Conservation (phyloP, 1,140 invertebrate species). For the Chlorops oryzae region DNA sequence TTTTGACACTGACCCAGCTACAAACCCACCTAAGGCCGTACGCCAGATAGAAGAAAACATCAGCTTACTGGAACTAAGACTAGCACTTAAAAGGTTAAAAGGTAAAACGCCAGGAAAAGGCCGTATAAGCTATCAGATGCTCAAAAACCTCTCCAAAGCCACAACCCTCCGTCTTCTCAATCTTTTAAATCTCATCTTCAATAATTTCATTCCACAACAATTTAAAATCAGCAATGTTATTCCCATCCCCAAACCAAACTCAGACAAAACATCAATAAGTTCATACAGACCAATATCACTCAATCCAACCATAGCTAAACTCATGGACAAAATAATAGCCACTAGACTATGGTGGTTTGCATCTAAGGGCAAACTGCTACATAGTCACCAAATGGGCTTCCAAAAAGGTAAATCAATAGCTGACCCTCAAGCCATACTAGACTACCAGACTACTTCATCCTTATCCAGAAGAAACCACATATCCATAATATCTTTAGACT, state of each 20-base stretch:
- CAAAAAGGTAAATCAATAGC: not conserved
- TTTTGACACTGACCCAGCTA: too few species aligned
- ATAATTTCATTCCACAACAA: conserved; percentile 9
- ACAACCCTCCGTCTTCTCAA: conserved; percentile 2
- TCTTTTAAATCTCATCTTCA: conserved; percentile 5
- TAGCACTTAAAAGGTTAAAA: not conserved
- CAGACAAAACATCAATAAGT: conserved; percentile 7
- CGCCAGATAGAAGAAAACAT: too few species aligned
- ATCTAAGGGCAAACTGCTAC: conserved; percentile 4
- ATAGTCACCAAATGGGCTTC: too few species aligned
- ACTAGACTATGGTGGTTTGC: too few species aligned
- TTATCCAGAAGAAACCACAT: conserved; percentile 1
- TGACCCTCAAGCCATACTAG: not conserved
- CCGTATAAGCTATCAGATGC: not conserved
- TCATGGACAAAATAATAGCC: conserved; percentile 12
- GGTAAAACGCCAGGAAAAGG: conserved; percentile 2
- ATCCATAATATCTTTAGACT: conserved; percentile 12
- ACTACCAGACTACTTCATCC: conserved; percentile 5
- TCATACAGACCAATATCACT: conserved; percentile 7
- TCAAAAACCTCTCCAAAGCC: not conserved
- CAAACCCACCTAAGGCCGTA: too few species aligned
- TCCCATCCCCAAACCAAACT: conserved; percentile 5
- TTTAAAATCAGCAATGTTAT: too few species aligned
- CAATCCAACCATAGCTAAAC: conserved; percentile 4
- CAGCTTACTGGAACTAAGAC: not conserved